Percentiles rank a stretch among this genome's conserved stretches.
phyloP scores from a whole-genome alignment of 35 echinoderm and acorn worm species.

The Strongylocentrotus purpuratus region DNA sequence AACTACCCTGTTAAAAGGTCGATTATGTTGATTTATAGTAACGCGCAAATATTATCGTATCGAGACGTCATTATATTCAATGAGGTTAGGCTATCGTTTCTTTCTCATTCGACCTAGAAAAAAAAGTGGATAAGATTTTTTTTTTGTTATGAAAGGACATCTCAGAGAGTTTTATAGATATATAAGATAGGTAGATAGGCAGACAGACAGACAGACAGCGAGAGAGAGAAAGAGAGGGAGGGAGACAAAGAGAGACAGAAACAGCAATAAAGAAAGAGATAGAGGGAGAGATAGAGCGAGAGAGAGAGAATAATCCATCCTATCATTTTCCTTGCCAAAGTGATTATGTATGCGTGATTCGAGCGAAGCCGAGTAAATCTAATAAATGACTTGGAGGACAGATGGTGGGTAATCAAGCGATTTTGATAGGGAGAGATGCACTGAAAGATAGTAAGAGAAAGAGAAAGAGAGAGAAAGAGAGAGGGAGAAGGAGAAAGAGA shows the following conservation, averaged over 20 bases:
- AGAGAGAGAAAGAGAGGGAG: neutral
- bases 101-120: too few relatives aligned
- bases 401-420: slow-evolving; percentile 27
- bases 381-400: slow-evolving; percentile 13
- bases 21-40: too few relatives aligned
- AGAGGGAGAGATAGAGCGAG: neutral
- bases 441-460: neutral
- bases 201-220: too few relatives aligned
- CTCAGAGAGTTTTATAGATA: too few relatives aligned
- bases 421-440: neutral
- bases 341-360: slow-evolving; percentile 18
- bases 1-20: too few relatives aligned
- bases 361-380: neutral
- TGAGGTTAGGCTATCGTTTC: too few relatives aligned
- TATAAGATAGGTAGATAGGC: too few relatives aligned
- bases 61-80: too few relatives aligned
- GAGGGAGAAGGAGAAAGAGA: neutral
- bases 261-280: neutral
- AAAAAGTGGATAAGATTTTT: too few relatives aligned
- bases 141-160: too few relatives aligned
- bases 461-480: neutral
- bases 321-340: neutral
- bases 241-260: neutral
- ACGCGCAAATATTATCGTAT: too few relatives aligned
- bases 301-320: neutral